Conservation (phyloP, 2,888 invertebrate species). For the Aleiodes testaceus region DNA sequence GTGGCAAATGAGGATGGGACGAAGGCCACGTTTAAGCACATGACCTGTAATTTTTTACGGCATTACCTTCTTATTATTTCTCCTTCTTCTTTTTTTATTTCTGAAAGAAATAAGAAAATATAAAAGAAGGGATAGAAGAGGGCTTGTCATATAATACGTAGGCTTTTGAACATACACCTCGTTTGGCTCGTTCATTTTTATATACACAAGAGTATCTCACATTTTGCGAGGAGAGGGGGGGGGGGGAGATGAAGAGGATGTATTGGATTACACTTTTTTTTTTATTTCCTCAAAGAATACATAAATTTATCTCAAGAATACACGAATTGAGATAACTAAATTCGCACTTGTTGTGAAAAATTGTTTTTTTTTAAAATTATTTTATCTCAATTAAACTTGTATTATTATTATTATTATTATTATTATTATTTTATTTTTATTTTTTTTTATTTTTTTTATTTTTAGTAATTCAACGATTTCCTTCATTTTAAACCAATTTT, state of each 20-base stretch:
- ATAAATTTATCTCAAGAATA: too few relatives aligned
- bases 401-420: too few relatives aligned
- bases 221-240: slow-evolving; percentile 1
- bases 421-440: too few relatives aligned
- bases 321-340: not conserved
- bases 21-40: slow-evolving; percentile 18
- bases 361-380: too few relatives aligned
- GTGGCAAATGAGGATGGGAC: slow-evolving; percentile 8
- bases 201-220: slow-evolving; percentile 1
- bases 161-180: not conserved
- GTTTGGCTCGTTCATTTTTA: not conserved
- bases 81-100: not conserved
- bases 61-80: slow-evolving; percentile 7
- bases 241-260: not conserved
- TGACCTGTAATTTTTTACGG: slow-evolving; percentile 24
- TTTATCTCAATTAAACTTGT: too few relatives aligned
- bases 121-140: not conserved
- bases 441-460: too few relatives aligned
- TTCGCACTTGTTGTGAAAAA: slow-evolving; percentile 3
- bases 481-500: too few relatives aligned
- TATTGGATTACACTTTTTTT: slow-evolving; percentile 17
- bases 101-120: not conserved
- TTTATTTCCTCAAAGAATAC: too few relatives aligned
- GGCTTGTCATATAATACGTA: slow-evolving; percentile 9
- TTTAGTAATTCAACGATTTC: too few relatives aligned